Base-by-base conservation (phyloP, 2,113 vertebrate species). In the Ranitomeya variabilis region DNA sequence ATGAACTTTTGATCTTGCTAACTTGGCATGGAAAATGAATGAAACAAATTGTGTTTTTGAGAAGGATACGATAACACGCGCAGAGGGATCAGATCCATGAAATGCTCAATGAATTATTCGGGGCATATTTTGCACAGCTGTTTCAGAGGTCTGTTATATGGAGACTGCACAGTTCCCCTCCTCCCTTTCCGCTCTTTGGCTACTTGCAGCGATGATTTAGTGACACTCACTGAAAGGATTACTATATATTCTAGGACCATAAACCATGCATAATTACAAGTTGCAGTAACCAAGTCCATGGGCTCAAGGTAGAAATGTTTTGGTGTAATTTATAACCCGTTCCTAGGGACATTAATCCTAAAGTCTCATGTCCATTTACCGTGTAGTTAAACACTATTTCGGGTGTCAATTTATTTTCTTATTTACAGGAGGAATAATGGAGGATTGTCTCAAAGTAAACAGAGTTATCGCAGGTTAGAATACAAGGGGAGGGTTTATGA, bases 161-260 rank as follows among this genome's bases (percentile, higher is more conserved):
- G 13, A 8, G 57, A 18, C 54, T 3, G 7, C 7, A 7, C 26
- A 26, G 37, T 7, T 14, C 6, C 37, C 14, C 66, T 60, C 86
- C 26, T 67, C 64, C 78, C 66, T 14, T 16, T 37, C 55, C 13
- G 54, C 21, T 69, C 19, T 12, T 54, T 87, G 86, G 79, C 86
- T 62, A 8, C 54, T 31, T 67, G 52, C 54, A 59, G 54, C 23
- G 16, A 59, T 87, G 79, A 87, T 73, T 87, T 82, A 82, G 64
- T 81, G 81, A 62, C 79, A 52, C 79, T 81, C 78, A 51, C 10
- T 81, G 79, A 69, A 82, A 82, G 86, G 86, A 87, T 87, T 87
- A 82, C 23, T 19, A 67, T 62, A 54, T 14, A 37, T 23, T 31
- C 59, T 79, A 37, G 79, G 23, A 51, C 37, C 31, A 55, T 71